Evolutionary conservation across 2,113 vertebrate genomes (phyloP).

Genomic region (Microtus oregoni): DNA sequence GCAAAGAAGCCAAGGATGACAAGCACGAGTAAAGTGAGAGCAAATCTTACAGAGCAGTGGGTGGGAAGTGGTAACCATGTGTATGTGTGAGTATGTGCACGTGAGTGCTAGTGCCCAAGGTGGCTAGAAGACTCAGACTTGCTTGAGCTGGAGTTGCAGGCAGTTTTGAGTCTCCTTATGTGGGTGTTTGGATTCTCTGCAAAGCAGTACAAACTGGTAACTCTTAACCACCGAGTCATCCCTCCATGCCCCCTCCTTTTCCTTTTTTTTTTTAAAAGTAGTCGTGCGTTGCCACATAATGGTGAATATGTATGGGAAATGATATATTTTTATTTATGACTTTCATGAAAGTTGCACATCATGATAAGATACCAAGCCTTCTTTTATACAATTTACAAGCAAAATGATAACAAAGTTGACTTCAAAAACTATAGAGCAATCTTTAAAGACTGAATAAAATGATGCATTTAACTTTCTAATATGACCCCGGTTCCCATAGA

Average conservation of each 20-base stretch:
- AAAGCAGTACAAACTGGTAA: neutral
- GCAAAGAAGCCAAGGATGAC: neutral
- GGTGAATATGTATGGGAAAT: too few relatives aligned
- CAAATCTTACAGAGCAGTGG: neutral
- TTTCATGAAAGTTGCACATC: neutral
- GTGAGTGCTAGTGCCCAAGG: neutral
- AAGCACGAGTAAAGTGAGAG: neutral
- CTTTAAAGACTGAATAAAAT: conserved; percentile 8
- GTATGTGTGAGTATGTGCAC: neutral
- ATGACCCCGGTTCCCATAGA: neutral
- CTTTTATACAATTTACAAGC: conserved; percentile 46
- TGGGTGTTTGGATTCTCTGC: neutral
- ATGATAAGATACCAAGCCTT: neutral
- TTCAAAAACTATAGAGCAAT: neutral
- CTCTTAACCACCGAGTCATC: neutral
- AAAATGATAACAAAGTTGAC: neutral
- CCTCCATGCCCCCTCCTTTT: neutral
- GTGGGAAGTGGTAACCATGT: neutral
- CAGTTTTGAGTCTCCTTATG: neutral
- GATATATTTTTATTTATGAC: neutral
- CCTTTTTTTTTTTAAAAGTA: neutral
- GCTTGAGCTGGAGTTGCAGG: neutral
- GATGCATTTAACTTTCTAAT: neutral
- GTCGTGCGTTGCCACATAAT: neutral
- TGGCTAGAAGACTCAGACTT: neutral